Evolutionary conservation across 2,888 invertebrate genomes (phyloP).

Genomic region (Hololepta plana): DNA sequence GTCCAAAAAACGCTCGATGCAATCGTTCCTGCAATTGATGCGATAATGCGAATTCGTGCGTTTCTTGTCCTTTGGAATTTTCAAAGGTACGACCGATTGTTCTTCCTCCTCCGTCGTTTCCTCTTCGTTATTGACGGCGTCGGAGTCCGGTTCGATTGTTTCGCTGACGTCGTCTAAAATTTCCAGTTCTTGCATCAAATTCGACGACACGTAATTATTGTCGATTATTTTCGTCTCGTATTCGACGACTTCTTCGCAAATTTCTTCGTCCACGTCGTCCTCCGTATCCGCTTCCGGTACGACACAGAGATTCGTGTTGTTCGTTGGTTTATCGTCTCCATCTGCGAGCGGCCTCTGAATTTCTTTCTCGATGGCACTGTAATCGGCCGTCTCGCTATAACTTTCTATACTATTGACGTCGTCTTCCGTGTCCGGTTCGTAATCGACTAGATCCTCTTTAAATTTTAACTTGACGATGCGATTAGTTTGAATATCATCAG

Average conservation of each 20-base stretch:
- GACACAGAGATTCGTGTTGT: too few species aligned
- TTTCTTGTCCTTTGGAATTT: not conserved
- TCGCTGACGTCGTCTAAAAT: not conserved
- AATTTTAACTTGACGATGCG: conserved; percentile 29
- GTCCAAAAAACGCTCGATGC: conserved; percentile 23
- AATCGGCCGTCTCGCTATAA: conserved; percentile 16
- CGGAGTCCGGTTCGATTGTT: not conserved
- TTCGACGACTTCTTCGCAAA: not conserved
- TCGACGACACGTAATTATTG: too few species aligned
- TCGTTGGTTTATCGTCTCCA: conserved; percentile 11
- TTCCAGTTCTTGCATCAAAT: too few species aligned
- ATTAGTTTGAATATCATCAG: conserved; percentile 9
- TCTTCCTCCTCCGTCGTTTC: conserved; percentile 8
- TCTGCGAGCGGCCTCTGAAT: too few species aligned
- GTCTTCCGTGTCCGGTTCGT: conserved; percentile 28
- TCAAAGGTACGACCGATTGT: conserved; percentile 2
- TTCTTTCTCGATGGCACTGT: too few species aligned
- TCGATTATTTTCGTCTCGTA: too few species aligned
- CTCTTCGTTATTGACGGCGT: conserved; percentile 5
- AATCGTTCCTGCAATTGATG: conserved; percentile 24
- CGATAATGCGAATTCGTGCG: conserved; percentile 6
- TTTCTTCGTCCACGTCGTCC: conserved; percentile 6
- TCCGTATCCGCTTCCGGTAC: too few species aligned
- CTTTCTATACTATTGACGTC: conserved; percentile 26
- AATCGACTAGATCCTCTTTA: conserved; percentile 29